Conservation (phyloP, 1,140 invertebrate genomes). For the Rhopalosiphum maidis region DNA sequence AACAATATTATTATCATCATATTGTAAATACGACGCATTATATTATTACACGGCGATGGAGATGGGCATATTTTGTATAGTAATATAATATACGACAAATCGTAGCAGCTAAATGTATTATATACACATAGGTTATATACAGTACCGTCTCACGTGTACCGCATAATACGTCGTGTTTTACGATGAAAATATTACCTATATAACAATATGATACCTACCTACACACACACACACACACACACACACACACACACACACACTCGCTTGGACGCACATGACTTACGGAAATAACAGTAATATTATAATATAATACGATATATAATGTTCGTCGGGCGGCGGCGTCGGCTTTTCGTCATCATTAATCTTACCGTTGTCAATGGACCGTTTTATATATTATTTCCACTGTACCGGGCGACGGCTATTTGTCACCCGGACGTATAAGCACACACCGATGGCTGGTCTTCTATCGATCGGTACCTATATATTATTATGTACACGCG, state of each 20-base stretch:
- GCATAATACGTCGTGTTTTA: not conserved
- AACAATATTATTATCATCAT: not conserved
- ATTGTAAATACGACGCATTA: not conserved
- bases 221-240: no score
- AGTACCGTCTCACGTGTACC: not conserved
- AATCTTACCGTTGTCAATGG: slow-evolving; percentile 37
- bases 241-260: no score
- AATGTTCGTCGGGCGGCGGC: not conserved
- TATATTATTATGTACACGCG: not conserved
- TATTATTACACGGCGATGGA: not conserved
- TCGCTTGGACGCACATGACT: not conserved
- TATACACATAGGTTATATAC: not conserved
- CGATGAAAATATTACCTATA: not conserved
- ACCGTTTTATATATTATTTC: slow-evolving; percentile 39
- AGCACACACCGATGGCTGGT: not conserved
- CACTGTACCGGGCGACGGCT: slow-evolving; percentile 29
- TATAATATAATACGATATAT: slow-evolving; percentile 14
- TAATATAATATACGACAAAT: not conserved
- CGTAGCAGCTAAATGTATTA: not conserved
- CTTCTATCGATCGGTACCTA: not conserved
- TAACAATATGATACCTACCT: no score
- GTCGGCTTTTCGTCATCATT: slow-evolving; percentile 30
- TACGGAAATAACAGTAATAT: not conserved
- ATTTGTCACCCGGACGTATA: slow-evolving; percentile 2
- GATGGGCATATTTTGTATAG: not conserved